These are phyloP conservation scores for Hippopotamyrus pictus DNA, from an alignment of 2,797 vertebrate species.

Conservation along the genomic window DNA sequence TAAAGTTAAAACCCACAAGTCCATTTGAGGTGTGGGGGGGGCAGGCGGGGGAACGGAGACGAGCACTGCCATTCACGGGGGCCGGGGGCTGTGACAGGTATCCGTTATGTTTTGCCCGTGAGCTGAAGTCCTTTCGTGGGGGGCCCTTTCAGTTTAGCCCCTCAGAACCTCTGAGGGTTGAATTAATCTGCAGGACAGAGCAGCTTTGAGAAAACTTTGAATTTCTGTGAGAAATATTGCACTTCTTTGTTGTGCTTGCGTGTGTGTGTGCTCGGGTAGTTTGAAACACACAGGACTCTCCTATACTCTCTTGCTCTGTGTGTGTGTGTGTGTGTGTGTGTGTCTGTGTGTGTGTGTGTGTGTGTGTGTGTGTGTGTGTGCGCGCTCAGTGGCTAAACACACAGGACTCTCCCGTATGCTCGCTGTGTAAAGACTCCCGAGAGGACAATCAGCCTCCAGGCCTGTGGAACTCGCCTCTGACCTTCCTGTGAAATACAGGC, in stretches of 20 bases:
- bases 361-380: not conserved
- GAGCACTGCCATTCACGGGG: not conserved
- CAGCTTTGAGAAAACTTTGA: not conserved
- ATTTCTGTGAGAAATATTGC: not conserved
- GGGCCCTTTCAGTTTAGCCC: not conserved
- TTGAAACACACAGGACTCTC: not conserved
- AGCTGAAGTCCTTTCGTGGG: no score
- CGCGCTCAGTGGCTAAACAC: not conserved
- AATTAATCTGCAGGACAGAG: not conserved
- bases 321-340: not conserved
- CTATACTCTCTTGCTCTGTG: not conserved
- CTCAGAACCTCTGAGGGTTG: not conserved
- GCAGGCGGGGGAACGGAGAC: not conserved
- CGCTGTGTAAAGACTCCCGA: conserved; percentile 4
- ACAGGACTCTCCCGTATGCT: not conserved
- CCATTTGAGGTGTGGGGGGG: not conserved
- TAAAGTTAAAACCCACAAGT: not conserved
- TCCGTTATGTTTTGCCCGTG: not conserved
- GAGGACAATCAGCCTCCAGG: not conserved
- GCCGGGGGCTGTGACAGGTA: no score
- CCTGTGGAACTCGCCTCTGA: not conserved
- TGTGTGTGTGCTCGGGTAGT: not conserved
- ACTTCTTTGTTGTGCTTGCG: not conserved
- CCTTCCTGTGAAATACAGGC: conserved; percentile 11
- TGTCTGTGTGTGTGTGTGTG: not conserved